A percentile compares a stretch with the other conserved stretches of the same genome.
phyloP scores from a whole-genome alignment of 2,888 invertebrate species.

The Shargacucullia verbasci region DNA sequence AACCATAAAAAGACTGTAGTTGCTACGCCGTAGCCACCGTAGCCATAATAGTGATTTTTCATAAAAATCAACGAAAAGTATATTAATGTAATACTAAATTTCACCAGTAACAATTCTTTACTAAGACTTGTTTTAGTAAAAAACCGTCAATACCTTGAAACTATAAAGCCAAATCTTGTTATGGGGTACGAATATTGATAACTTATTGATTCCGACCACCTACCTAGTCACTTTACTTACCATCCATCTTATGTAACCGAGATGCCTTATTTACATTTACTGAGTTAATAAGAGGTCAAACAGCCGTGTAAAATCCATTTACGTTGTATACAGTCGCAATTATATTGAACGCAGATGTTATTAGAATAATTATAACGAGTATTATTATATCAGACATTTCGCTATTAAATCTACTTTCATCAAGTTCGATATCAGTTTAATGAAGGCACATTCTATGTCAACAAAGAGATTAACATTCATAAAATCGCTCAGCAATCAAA shows the following conservation, averaged over 20 bases:
- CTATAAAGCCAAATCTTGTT: conserved; percentile 7
- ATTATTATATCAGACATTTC: conserved; percentile 13
- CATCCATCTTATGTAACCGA: conserved; percentile 17
- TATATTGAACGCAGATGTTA: conserved; percentile 34
- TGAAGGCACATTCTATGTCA: conserved; percentile 27
- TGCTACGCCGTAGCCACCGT: conserved; percentile 38
- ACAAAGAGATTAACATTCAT: conserved; percentile 44
- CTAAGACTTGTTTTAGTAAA: no score
- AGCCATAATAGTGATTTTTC: background rate
- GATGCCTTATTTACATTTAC: conserved; percentile 28
- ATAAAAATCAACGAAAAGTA: no score
- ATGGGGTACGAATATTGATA: background rate
- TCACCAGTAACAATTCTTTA: no score
- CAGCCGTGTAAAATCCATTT: conserved; percentile 33
- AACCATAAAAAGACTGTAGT: conserved; percentile 2
- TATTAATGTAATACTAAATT: no score
- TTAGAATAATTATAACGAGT: conserved; percentile 30
- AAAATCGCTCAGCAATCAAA: conserved; percentile 35
- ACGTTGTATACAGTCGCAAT: conserved; percentile 21
- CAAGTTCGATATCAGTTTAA: conserved; percentile 32
- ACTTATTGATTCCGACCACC: conserved; percentile 20
- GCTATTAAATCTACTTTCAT: conserved; percentile 34
- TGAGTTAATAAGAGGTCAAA: conserved; percentile 39
- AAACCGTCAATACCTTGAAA: background rate
- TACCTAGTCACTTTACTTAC: conserved; percentile 11